These are phyloP conservation scores for Oscheius sp. DNA, from an alignment of 2,888 invertebrate genomes.

Conservation along the genomic window DNA sequence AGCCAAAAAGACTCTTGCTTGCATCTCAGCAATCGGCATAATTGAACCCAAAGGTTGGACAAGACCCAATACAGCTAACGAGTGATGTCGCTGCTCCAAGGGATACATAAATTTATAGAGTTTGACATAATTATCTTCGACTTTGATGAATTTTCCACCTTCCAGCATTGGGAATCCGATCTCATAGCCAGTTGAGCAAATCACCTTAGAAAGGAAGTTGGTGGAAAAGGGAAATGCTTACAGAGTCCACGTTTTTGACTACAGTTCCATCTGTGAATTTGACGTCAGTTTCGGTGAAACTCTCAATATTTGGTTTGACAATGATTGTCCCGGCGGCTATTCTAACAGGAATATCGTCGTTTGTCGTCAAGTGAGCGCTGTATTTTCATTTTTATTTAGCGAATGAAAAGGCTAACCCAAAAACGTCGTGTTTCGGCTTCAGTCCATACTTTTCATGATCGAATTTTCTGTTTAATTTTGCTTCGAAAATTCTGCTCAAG, in stretches of 20 bases:
- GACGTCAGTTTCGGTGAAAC: constrained; percentile 51
- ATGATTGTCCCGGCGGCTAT: constrained; percentile 69
- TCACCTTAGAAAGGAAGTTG: constrained; percentile 29
- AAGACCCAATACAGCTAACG: constrained; percentile 72
- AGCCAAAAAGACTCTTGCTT: constrained; percentile 66
- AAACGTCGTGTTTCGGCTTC: constrained; percentile 70
- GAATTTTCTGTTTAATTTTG: constrained; percentile 46
- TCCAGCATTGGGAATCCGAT: constrained; percentile 45
- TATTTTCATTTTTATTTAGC: constrained; percentile 6
- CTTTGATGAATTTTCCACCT: constrained; percentile 38
- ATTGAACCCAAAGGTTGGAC: constrained; percentile 71
- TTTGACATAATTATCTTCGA: constrained; percentile 60
- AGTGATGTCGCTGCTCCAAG: constrained; percentile 67
- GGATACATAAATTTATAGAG: constrained; percentile 72
- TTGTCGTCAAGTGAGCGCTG: constrained; percentile 67
- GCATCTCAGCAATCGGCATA: constrained; percentile 73
- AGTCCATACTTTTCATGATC: constrained; percentile 71
- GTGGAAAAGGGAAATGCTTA: neutral
- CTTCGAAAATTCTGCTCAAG: constrained; percentile 35
- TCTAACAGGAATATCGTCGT: constrained; percentile 73
- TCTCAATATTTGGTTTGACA: constrained; percentile 55
- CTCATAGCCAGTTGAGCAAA: constrained; percentile 53
- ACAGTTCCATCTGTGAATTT: constrained; percentile 57
- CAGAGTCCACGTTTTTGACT: constrained; percentile 46
- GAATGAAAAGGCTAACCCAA: constrained; percentile 33